phyloP scores from a whole-genome alignment of 2,888 invertebrate genomes.

The Galerucella pusilla region DNA sequence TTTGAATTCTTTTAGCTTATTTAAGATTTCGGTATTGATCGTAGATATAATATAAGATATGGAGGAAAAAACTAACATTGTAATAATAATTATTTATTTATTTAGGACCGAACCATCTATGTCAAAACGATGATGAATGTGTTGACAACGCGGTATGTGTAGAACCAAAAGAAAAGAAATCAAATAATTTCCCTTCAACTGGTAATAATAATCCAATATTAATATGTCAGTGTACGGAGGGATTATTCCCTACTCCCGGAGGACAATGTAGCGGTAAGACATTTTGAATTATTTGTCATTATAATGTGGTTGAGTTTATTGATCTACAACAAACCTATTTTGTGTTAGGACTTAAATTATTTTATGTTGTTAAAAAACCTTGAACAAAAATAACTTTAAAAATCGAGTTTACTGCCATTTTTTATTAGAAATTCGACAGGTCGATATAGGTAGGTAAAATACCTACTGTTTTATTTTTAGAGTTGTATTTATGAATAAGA shows the following conservation, averaged over 20 bases:
- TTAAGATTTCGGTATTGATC: conserved; percentile 13
- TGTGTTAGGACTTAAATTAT: background rate
- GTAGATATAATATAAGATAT: too few relatives aligned
- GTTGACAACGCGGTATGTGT: conserved; percentile 59
- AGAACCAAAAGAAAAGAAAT: conserved; percentile 48
- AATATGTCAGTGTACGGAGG: conserved; percentile 55
- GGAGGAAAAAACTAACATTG: too few relatives aligned
- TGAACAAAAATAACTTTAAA: background rate
- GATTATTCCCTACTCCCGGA: conserved; percentile 38
- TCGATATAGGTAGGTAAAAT: too few relatives aligned
- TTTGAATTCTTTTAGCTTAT: conserved; percentile 18
- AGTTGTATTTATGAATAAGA: too few relatives aligned
- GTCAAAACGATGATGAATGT: conserved; percentile 58
- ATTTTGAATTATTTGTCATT: background rate
- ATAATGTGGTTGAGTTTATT: too few relatives aligned
- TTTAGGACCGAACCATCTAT: conserved; percentile 60
- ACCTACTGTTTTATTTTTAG: too few relatives aligned
- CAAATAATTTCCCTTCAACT: conserved; percentile 33
- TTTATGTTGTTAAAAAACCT: background rate
- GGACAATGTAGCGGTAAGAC: conserved; percentile 44
- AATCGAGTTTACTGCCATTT: conserved; percentile 13
- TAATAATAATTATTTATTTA: conserved; percentile 12
- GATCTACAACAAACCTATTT: background rate
- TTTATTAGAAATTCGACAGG: background rate
- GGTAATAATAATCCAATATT: conserved; percentile 37